Conservation (phyloP, 1,140 invertebrate species). For the Bombyx mori region ASM3026992v2 NC_085119.1:9874001-9874500, state of each 20-base stretch:
- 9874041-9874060: conserved; percentile 3
- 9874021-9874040: conserved; percentile 3
- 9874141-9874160: conserved; percentile 34
- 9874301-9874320: conserved; percentile 21
- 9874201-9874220: conserved; percentile 43
- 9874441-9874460: no score
- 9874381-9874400: no score
- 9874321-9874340: conserved; percentile 12
- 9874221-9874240: conserved; percentile 37
- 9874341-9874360: not conserved
- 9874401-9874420: no score
- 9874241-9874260: conserved; percentile 40
- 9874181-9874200: conserved; percentile 51
- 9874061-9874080: conserved; percentile 23
- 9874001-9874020: conserved; percentile 13
- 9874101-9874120: conserved; percentile 24
- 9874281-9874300: conserved; percentile 21
- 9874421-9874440: no score
- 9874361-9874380: no score
- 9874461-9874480: no score
- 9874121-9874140: conserved; percentile 39
- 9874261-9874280: conserved; percentile 39
- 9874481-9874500: no score
- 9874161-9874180: conserved; percentile 48
- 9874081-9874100: conserved; percentile 20